Evolutionary conservation across 2,888 invertebrate species (phyloP).

Genomic region (Cecidostiba fungosa): DNA sequence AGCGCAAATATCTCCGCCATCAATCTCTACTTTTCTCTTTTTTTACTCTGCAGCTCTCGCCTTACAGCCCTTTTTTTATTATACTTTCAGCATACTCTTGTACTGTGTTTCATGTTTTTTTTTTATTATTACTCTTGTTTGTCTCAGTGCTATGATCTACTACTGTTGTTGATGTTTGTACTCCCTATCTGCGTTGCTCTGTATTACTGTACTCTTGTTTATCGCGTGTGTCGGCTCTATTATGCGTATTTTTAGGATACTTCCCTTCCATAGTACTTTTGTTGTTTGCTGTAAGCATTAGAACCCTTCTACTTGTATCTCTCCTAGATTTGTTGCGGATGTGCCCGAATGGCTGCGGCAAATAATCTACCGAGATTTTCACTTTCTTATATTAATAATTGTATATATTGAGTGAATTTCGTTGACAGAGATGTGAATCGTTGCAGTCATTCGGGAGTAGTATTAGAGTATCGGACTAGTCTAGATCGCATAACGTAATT

Average conservation of each 20-base stretch:
- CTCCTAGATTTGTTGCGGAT: conserved; percentile 4
- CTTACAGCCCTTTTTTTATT: conserved; percentile 27
- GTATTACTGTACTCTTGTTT: background rate
- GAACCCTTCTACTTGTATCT: conserved; percentile 31
- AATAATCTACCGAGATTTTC: background rate
- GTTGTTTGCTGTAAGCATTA: conserved; percentile 14
- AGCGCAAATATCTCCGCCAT: conserved; percentile 16
- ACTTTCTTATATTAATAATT: background rate
- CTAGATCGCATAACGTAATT: conserved; percentile 38
- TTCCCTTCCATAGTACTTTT: background rate
- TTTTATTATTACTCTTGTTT: background rate
- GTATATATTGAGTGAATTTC: background rate
- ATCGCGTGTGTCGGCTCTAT: background rate
- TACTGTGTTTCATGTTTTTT: conserved; percentile 12
- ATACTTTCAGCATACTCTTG: conserved; percentile 8
- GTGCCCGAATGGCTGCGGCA: conserved; percentile 39
- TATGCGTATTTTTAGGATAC: background rate
- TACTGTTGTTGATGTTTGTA: conserved; percentile 25
- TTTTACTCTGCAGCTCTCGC: conserved; percentile 23
- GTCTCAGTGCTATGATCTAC: conserved; percentile 11
- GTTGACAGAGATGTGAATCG: conserved; percentile 33
- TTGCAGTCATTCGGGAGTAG: conserved; percentile 55
- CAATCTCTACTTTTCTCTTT: conserved; percentile 22
- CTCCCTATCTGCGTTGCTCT: background rate
- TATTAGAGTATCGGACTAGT: conserved; percentile 38